These are phyloP conservation scores for Laspeyria flexula DNA, from an alignment of 2,888 invertebrate species.

Conservation along the genomic window DNA sequence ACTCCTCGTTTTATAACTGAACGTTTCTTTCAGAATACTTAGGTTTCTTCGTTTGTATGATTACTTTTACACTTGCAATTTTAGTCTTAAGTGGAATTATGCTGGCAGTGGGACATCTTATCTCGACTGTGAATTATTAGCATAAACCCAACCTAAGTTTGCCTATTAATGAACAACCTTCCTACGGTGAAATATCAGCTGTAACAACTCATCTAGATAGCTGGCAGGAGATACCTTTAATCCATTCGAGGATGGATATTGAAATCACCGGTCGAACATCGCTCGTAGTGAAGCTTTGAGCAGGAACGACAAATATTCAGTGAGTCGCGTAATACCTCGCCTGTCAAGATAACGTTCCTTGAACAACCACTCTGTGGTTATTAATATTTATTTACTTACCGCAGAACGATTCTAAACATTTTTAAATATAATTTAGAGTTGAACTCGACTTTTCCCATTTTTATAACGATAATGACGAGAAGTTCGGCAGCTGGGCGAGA, in stretches of 20 bases:
- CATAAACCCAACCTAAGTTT: neutral
- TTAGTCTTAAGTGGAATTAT: neutral
- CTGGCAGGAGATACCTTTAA: constrained; percentile 27
- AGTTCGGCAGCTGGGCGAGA: constrained; percentile 54
- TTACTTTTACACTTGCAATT: constrained; percentile 6
- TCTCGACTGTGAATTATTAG: neutral
- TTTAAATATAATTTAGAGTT: constrained; percentile 54
- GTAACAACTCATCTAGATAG: constrained; percentile 11
- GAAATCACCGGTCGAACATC: constrained; percentile 50
- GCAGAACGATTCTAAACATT: constrained; percentile 47
- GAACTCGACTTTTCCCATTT: constrained; percentile 61
- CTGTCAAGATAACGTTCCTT: constrained; percentile 58
- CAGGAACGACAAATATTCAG: constrained; percentile 55
- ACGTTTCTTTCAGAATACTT: constrained; percentile 31
- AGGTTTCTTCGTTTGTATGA: constrained; percentile 11
- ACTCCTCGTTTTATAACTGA: constrained; percentile 25
- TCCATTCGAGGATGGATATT: constrained; percentile 48
- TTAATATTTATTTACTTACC: constrained; percentile 59
- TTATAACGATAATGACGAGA: constrained; percentile 65
- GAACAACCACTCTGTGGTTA: constrained; percentile 59
- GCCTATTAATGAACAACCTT: neutral
- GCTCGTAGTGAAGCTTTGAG: constrained; percentile 43
- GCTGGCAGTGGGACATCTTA: constrained; percentile 1
- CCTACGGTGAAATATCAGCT: constrained; percentile 12
- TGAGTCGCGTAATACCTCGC: constrained; percentile 60